These are phyloP conservation scores for Origma solitaria DNA, from an alignment of 2,113 vertebrate genomes.

Conservation along the genomic window DNA sequence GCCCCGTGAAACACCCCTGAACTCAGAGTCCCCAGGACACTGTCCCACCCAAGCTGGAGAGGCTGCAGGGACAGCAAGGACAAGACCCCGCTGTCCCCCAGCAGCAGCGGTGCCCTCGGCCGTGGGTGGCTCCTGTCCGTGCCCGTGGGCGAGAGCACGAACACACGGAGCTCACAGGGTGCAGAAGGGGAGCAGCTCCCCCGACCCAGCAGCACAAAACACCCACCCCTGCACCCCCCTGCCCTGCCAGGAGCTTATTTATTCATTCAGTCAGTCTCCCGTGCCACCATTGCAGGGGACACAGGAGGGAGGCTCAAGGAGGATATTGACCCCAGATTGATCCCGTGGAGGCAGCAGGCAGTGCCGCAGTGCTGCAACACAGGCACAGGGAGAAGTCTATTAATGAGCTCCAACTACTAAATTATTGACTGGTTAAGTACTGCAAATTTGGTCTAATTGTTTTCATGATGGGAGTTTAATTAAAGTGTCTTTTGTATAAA, in stretches of 20 bases:
- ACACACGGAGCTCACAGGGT: not conserved
- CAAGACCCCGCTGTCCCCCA: too few relatives aligned
- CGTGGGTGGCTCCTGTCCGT: too few relatives aligned
- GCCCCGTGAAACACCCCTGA: fast-evolving
- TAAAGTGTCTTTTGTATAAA: slow-evolving; percentile 54
- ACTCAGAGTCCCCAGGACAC: not conserved
- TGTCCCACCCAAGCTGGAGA: fast-evolving
- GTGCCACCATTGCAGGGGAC: not conserved
- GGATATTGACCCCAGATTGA: slow-evolving; percentile 36
- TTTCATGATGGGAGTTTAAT: slow-evolving; percentile 70
- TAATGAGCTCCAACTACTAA: slow-evolving; percentile 62
- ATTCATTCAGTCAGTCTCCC: too few relatives aligned
- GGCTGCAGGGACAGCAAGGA: too few relatives aligned
- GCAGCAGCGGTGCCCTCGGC: too few relatives aligned
- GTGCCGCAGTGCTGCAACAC: not conserved
- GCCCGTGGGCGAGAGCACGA: not conserved
- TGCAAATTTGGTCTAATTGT: slow-evolving; percentile 68
- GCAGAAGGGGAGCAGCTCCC: not conserved
- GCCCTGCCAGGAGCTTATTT: not conserved
- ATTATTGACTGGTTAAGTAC: slow-evolving; percentile 71
- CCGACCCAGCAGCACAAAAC: not conserved
- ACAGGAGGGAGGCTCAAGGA: not conserved
- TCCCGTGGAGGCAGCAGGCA: slow-evolving; percentile 3
- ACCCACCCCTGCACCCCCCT: not conserved
- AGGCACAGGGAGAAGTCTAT: slow-evolving; percentile 62